These are phyloP conservation scores for Circaetus gallicus DNA, from an alignment of 2,113 vertebrate species.

Conservation along the genomic window DNA sequence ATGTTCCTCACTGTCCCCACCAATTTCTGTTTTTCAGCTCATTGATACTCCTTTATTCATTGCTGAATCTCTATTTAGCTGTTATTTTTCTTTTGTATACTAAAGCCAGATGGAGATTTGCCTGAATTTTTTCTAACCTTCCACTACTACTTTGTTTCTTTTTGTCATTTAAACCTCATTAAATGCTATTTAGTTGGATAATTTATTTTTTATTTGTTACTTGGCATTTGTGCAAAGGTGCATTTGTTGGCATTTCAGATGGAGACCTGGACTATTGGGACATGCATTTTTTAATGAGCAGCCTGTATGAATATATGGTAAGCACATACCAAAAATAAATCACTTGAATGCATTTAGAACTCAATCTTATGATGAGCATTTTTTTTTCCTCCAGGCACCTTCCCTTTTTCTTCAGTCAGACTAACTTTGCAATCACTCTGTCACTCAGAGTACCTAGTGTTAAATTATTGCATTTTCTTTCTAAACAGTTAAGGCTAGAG, in stretches of 20 bases:
- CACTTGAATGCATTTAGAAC: not conserved
- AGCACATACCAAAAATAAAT: not conserved
- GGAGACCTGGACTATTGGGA: not conserved
- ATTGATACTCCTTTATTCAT: not conserved
- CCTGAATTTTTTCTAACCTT: not conserved
- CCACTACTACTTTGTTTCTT: not conserved
- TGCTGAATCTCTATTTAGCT: not conserved
- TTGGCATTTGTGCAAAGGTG: not conserved
- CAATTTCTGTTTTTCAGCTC: not conserved
- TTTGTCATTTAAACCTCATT: not conserved
- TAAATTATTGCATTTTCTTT: not conserved
- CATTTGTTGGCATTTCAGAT: slow-evolving; percentile 18
- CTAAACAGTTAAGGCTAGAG: not conserved
- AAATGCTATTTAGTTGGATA: not conserved
- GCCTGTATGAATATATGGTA: not conserved
- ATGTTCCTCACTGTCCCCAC: not conserved
- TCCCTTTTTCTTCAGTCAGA: not conserved
- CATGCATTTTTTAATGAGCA: not conserved
- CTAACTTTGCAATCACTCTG: not conserved
- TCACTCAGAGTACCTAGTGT: not conserved
- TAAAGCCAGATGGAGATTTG: not conserved
- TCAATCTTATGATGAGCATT: not conserved
- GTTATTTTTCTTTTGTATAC: not conserved
- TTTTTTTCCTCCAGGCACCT: not conserved
- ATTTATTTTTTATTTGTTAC: not conserved